phyloP scores from a whole-genome alignment of 1,140 invertebrate species.

The Bombus confusus region DNA sequence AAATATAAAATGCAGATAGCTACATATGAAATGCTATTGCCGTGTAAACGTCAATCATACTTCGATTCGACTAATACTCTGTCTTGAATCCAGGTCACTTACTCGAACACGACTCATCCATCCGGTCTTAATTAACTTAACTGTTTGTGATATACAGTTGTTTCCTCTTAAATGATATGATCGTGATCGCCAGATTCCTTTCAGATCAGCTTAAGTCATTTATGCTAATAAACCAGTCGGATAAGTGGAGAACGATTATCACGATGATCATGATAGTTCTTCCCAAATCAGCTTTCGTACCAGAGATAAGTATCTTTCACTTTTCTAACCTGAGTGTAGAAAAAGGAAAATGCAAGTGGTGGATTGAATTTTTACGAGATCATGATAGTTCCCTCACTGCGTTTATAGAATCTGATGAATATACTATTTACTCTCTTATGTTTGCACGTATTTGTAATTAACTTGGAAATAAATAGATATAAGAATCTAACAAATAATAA shows the following conservation, averaged over 20 bases:
- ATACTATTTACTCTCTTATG: no score
- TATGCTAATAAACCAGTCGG: conserved; percentile 14
- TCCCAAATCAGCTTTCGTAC: background rate
- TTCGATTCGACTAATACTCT: conserved; percentile 6
- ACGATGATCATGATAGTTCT: background rate
- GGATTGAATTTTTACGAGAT: background rate
- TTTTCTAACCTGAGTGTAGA: no score
- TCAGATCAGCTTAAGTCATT: conserved; percentile 22
- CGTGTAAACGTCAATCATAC: conserved; percentile 33
- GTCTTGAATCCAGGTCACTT: conserved; percentile 36
- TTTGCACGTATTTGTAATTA: no score
- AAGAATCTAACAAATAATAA: background rate
- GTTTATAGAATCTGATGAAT: background rate
- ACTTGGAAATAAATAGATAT: background rate
- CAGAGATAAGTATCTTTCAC: background rate
- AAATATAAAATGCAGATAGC: background rate
- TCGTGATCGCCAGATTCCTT: conserved; percentile 48
- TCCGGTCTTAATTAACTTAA: conserved; percentile 62
- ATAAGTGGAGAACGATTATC: background rate
- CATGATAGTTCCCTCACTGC: background rate
- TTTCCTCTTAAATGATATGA: conserved; percentile 35
- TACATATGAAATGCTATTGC: background rate
- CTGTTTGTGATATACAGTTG: conserved; percentile 55
- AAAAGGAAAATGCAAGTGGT: background rate
- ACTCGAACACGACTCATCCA: conserved; percentile 48